phyloP scores from a whole-genome alignment of 2,797 vertebrate genomes.

The Scyliorhinus canicula region DNA sequence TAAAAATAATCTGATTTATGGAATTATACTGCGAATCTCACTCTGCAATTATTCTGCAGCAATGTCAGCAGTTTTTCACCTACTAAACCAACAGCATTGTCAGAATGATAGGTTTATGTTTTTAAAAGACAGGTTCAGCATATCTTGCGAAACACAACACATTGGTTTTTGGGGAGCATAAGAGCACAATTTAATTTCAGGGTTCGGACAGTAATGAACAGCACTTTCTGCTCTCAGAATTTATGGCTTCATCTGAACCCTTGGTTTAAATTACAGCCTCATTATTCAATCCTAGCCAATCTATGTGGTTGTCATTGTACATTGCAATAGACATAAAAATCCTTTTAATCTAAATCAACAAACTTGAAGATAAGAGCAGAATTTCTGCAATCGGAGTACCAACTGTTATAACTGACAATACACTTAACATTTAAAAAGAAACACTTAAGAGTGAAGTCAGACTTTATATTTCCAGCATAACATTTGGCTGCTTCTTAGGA shows the following conservation, averaged over 20 bases:
- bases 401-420: neutral
- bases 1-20: slow-evolving; percentile 14
- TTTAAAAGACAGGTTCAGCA: neutral
- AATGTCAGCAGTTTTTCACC: slow-evolving; percentile 1
- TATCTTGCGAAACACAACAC: neutral
- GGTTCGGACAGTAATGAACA: neutral
- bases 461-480: neutral
- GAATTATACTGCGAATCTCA: neutral
- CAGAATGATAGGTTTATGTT: slow-evolving; percentile 5
- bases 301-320: neutral
- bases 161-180: neutral
- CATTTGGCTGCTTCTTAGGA: neutral
- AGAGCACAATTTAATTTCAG: neutral
- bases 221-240: slow-evolving; percentile 3
- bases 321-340: neutral
- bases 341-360: neutral
- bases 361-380: neutral
- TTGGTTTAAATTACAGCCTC: neutral
- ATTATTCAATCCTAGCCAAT: neutral
- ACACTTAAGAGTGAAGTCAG: neutral
- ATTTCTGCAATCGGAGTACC: neutral
- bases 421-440: neutral
- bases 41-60: neutral
- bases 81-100: neutral
- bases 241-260: neutral